Evolutionary conservation across 2,797 vertebrate species (phyloP).

Genomic region (Pteronotus mesoamericanus): DNA sequence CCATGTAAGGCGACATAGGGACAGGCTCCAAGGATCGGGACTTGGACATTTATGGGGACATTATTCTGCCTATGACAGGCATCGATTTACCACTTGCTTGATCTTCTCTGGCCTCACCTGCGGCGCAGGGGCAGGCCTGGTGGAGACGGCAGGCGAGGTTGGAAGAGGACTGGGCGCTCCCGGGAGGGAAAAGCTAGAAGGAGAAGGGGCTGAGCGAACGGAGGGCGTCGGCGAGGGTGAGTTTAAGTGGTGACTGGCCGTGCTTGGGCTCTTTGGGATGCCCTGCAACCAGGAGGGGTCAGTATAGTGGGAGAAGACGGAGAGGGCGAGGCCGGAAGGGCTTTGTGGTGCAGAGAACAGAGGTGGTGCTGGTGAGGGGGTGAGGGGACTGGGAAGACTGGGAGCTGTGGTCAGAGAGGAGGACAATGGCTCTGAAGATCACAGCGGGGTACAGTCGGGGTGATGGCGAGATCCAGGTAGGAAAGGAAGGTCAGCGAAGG

Average conservation of each 20-base stretch:
- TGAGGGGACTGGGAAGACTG: background rate
- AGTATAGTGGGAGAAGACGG: background rate
- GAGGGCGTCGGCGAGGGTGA: background rate
- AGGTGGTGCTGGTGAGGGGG: background rate
- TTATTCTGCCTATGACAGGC: background rate
- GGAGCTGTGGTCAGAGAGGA: background rate
- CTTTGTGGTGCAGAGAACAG: background rate
- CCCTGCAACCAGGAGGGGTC: background rate
- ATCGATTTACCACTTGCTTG: background rate
- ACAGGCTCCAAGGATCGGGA: background rate
- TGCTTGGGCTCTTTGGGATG: background rate
- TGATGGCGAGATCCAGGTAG: background rate
- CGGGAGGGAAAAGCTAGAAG: background rate
- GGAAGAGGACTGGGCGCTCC: background rate
- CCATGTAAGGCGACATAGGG: background rate
- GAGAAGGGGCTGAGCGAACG: background rate
- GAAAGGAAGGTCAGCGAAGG: background rate
- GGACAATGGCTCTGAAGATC: background rate
- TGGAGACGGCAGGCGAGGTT: background rate
- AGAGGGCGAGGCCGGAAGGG: background rate
- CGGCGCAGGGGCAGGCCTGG: background rate
- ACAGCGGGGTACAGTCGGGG: accelerated
- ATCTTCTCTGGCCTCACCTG: background rate
- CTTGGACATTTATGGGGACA: background rate
- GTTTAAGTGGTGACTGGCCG: accelerated